Evolutionary conservation across 2,113 vertebrate species (phyloP).

Genomic region (Malurus alboscapulatus): DNA sequence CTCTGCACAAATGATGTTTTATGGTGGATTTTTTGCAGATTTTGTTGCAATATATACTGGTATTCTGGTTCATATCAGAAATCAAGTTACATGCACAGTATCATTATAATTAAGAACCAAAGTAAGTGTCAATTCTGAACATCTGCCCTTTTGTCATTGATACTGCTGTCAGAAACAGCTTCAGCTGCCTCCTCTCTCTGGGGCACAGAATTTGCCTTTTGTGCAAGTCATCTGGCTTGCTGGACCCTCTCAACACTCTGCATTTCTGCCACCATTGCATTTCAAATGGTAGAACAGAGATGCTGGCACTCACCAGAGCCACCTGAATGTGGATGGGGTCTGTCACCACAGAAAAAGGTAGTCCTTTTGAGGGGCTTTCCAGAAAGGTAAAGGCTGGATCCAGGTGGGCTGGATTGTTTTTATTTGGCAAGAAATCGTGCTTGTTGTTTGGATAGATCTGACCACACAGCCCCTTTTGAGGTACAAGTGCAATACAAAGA

Average conservation of each 20-base stretch:
- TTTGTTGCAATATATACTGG: neutral
- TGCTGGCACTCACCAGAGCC: neutral
- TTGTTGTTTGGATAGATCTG: neutral
- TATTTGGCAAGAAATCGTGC: neutral
- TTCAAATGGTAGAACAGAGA: constrained; percentile 37
- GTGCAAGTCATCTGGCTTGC: constrained; percentile 33
- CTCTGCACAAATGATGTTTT: neutral
- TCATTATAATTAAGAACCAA: constrained; percentile 9
- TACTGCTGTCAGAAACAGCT: constrained; percentile 27
- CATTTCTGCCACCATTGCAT: constrained; percentile 54
- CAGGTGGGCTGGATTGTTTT: neutral
- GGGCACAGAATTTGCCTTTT: constrained; percentile 47
- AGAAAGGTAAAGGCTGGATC: neutral
- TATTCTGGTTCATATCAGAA: constrained; percentile 35
- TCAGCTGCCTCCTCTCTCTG: constrained; percentile 33
- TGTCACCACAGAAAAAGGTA: neutral
- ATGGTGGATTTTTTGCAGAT: neutral
- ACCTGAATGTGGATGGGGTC: neutral
- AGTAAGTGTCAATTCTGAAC: neutral
- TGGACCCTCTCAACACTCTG: constrained; percentile 39
- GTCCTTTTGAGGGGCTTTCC: neutral
- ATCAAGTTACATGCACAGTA: constrained; percentile 25
- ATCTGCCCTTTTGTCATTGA: constrained; percentile 34
- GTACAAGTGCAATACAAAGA: neutral
- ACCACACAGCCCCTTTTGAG: neutral